Percentiles rank a stretch among this genome's conserved stretches.
Conservation (phyloP, 2,888 invertebrate genomes). For the Unio pictorum region DNA sequence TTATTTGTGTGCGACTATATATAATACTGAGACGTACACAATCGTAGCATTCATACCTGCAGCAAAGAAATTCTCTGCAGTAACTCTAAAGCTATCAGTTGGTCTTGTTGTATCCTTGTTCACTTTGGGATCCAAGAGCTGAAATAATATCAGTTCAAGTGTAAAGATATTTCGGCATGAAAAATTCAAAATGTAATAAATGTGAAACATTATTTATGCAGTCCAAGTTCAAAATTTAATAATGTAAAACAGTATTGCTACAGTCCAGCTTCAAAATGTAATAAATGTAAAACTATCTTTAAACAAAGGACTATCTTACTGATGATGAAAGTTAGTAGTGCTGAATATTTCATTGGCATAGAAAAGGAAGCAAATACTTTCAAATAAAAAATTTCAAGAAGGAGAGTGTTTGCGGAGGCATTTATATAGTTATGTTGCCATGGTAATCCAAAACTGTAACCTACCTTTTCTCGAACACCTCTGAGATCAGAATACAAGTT, state of each 20-base stretch:
- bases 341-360: background rate
- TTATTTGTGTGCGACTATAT: background rate
- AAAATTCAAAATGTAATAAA: too few species aligned
- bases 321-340: background rate
- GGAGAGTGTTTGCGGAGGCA: too few species aligned
- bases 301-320: too few species aligned
- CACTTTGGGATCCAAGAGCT: constrained; percentile 34
- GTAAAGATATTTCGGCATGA: too few species aligned
- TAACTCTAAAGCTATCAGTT: constrained; percentile 47
- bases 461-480: constrained; percentile 51
- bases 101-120: constrained; percentile 40
- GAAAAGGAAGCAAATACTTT: background rate
- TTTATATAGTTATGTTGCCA: background rate
- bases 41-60: constrained; percentile 35
- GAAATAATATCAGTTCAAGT: constrained; percentile 3
- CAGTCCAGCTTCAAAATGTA: too few species aligned
- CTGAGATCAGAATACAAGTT: constrained; percentile 56
- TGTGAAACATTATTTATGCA: too few species aligned
- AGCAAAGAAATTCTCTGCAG: constrained; percentile 57
- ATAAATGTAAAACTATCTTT: too few species aligned
- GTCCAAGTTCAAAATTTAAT: too few species aligned
- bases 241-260: too few species aligned
- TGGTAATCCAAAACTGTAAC: background rate
- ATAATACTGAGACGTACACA: background rate
- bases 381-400: background rate